Percentiles rank a stretch among this genome's conserved stretches.
phyloP scores from a whole-genome alignment of 92 coral and sea anemone species.

The Siderastrea siderea region DNA sequence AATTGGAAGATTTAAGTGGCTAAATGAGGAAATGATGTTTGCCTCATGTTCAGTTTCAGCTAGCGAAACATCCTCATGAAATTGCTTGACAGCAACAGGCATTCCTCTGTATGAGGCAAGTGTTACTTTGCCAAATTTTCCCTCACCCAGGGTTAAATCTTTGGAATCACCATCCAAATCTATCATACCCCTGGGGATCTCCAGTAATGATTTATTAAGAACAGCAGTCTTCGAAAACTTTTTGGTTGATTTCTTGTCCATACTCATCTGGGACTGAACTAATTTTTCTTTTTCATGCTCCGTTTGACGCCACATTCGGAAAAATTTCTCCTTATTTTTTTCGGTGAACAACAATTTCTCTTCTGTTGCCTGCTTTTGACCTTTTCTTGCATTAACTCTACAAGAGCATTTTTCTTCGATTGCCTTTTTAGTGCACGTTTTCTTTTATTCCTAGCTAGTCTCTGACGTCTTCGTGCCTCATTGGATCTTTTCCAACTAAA shows the following conservation, averaged over 20 bases:
- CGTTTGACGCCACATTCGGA: constrained; percentile 24
- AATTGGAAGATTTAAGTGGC: constrained; percentile 28
- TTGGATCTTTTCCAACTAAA: constrained; percentile 5
- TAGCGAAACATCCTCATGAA: background rate
- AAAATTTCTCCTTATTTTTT: constrained; percentile 18
- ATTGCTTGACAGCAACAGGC: constrained; percentile 45
- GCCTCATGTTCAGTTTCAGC: constrained; percentile 41
- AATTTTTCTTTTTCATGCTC: constrained; percentile 24
- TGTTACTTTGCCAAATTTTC: constrained; percentile 18
- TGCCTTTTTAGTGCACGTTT: constrained; percentile 12
- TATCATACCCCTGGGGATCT: background rate
- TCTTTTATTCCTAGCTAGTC: constrained; percentile 27
- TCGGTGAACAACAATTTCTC: constrained; percentile 6
- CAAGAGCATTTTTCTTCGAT: background rate
- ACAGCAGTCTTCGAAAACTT: constrained; percentile 7
- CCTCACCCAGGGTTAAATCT: constrained; percentile 14
- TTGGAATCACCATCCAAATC: constrained; percentile 1
- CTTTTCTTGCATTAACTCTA: constrained; percentile 25
- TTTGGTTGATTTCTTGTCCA: constrained; percentile 7
- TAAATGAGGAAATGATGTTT: constrained; percentile 25
- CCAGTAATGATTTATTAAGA: background rate
- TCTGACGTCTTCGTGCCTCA: constrained; percentile 8
- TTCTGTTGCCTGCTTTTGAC: constrained; percentile 14
- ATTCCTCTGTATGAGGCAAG: constrained; percentile 4
- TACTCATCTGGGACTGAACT: background rate